phyloP scores from a whole-genome alignment of 2,888 invertebrate genomes.

The Hirtodrosophila trivittata region DNA sequence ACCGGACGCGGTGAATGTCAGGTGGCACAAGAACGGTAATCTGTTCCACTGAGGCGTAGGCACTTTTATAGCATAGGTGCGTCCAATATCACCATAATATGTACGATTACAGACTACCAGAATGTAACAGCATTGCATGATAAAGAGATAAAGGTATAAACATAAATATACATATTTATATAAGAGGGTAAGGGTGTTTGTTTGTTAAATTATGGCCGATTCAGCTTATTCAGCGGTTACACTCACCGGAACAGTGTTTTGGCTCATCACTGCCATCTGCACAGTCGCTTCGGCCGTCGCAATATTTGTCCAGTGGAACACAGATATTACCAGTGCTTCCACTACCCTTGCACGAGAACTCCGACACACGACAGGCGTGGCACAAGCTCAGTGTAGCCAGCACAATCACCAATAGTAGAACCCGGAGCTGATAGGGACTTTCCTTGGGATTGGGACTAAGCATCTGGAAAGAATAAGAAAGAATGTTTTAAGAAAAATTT shows the following conservation, averaged over 20 bases:
- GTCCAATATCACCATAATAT: conserved; percentile 94
- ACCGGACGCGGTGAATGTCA: conserved; percentile 96
- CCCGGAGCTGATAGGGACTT: conserved; percentile 11
- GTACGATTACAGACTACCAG: conserved; percentile 92
- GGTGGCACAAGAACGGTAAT: conserved; percentile 94
- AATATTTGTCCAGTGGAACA: conserved; percentile 93
- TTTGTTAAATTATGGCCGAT: not conserved
- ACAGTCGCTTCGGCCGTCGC: conserved; percentile 93
- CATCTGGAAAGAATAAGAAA: conserved; percentile 48
- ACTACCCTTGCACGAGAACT: conserved; percentile 89
- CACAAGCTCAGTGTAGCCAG: conserved; percentile 73
- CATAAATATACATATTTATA: conserved; percentile 3
- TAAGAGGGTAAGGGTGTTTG: not conserved
- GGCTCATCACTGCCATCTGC: conserved; percentile 94
- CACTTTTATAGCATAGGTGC: conserved; percentile 91
- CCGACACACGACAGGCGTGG: conserved; percentile 90
- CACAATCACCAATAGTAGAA: conserved; percentile 82
- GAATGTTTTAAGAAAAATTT: not conserved
- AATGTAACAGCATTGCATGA: conserved; percentile 23
- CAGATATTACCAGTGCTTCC: conserved; percentile 87
- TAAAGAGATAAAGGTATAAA: conserved; percentile 27
- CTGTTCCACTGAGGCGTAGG: conserved; percentile 89
- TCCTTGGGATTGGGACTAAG: conserved; percentile 17
- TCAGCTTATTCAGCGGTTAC: not conserved
- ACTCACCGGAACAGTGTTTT: conserved; percentile 89